These are phyloP conservation scores for Ariolimax columbianus DNA, from an alignment of 2,888 invertebrate species.

Conservation along the genomic window DNA sequence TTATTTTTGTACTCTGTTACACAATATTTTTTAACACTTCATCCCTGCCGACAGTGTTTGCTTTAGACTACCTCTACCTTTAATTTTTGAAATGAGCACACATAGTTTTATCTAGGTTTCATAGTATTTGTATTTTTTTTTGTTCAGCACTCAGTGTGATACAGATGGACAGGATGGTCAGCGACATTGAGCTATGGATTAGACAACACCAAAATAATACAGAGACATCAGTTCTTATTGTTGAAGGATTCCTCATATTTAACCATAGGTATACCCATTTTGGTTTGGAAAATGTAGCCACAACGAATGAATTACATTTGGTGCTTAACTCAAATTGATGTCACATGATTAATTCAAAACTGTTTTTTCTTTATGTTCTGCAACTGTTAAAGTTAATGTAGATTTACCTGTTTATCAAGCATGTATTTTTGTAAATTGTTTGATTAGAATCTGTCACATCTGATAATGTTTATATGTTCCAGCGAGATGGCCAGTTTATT, in stretches of 20 bases:
- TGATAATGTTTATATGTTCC: slow-evolving; percentile 52
- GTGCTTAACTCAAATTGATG: no score
- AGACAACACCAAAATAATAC: slow-evolving; percentile 25
- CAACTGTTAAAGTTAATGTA: no score
- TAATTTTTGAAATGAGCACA: no score
- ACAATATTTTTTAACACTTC: no score
- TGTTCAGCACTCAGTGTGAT: slow-evolving; percentile 62
- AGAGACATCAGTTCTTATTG: slow-evolving; percentile 56
- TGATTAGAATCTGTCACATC: background rate
- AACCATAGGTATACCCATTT: slow-evolving; percentile 61
- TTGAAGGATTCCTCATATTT: slow-evolving; percentile 71
- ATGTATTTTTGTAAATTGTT: background rate
- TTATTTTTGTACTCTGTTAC: no score
- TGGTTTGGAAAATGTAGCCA: background rate
- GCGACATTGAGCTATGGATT: slow-evolving; percentile 59
- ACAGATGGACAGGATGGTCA: slow-evolving; percentile 68
- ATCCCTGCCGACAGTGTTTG: no score
- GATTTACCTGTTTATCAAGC: background rate
- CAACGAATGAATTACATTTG: background rate
- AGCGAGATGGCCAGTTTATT: slow-evolving; percentile 63
- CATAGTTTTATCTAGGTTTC: background rate
- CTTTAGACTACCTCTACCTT: no score
- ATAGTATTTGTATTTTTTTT: background rate
- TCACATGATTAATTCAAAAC: no score
- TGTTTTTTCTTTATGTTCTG: no score